phyloP scores from a whole-genome alignment of 2,888 invertebrate genomes.

The Meiosimyza platycephala region DNA sequence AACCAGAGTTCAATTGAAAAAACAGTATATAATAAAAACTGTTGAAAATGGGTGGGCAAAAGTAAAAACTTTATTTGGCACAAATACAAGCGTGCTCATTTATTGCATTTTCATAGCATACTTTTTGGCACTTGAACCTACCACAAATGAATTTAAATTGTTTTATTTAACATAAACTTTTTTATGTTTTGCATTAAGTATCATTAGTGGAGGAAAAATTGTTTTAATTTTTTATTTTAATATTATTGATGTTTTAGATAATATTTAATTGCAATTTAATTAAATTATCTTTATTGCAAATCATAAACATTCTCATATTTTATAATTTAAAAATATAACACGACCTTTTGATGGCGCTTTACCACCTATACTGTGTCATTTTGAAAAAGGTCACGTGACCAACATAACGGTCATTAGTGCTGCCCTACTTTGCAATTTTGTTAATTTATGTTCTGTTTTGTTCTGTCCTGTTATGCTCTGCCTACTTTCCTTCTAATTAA shows the following conservation, averaged over 20 bases:
- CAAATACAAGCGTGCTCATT: background rate
- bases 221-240: too few species aligned
- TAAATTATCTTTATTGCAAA: too few species aligned
- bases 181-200: too few species aligned
- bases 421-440: background rate
- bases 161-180: too few species aligned
- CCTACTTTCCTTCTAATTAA: slow-evolving; percentile 45
- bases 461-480: background rate
- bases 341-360: too few species aligned
- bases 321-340: too few species aligned
- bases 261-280: too few species aligned
- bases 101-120: slow-evolving; percentile 20
- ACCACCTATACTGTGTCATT: too few species aligned
- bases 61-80: slow-evolving; percentile 10
- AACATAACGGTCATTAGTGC: background rate
- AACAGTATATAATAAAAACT: background rate
- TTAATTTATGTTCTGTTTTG: background rate
- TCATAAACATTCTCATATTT: too few species aligned
- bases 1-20: background rate
- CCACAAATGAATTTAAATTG: slow-evolving; percentile 26
- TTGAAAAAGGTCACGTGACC: too few species aligned
- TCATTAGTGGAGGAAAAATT: too few species aligned
- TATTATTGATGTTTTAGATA: too few species aligned
- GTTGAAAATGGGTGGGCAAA: background rate
- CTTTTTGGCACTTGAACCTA: slow-evolving; percentile 26